Evolutionary conservation across 2,888 invertebrate species (phyloP).

Genomic region (Rhagonycha fulva): DNA sequence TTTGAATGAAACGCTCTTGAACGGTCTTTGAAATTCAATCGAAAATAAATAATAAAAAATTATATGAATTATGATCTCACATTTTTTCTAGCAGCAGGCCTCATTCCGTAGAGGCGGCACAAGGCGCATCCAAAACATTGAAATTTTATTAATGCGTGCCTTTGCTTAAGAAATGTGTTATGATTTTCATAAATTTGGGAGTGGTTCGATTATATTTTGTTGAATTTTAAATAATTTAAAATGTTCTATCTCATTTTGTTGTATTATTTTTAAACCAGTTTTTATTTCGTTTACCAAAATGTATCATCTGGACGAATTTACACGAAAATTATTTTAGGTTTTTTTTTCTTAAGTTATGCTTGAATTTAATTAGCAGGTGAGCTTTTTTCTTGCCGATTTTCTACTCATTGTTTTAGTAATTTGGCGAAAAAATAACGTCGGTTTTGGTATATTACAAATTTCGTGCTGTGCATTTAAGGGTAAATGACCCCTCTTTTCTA

Average conservation of each 20-base stretch:
- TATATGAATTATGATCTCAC: slow-evolving; percentile 40
- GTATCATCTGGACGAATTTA: slow-evolving; percentile 1
- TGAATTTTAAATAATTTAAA: slow-evolving; percentile 34
- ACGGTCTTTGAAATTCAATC: slow-evolving; percentile 38
- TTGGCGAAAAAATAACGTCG: not conserved
- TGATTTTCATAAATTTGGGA: slow-evolving; percentile 32
- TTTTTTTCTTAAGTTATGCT: not conserved
- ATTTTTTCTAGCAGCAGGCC: slow-evolving; percentile 34
- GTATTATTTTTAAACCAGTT: slow-evolving; percentile 19
- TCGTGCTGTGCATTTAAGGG: not conserved
- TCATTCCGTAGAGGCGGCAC: slow-evolving; percentile 24
- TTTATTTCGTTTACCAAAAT: slow-evolving; percentile 7
- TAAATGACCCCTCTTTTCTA: not conserved
- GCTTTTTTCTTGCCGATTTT: not conserved
- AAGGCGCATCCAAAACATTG: not conserved
- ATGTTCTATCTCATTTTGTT: slow-evolving; percentile 15
- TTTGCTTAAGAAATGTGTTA: slow-evolving; percentile 15
- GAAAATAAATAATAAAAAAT: slow-evolving; percentile 40
- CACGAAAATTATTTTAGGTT: not conserved
- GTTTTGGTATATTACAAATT: not conserved
- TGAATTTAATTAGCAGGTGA: not conserved
- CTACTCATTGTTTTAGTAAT: not conserved
- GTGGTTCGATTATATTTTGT: slow-evolving; percentile 32
- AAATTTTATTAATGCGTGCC: slow-evolving; percentile 3
- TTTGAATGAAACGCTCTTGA: slow-evolving; percentile 4